Base-by-base conservation (phyloP, 2,888 invertebrate genomes). In the Cistogaster globosa region DNA sequence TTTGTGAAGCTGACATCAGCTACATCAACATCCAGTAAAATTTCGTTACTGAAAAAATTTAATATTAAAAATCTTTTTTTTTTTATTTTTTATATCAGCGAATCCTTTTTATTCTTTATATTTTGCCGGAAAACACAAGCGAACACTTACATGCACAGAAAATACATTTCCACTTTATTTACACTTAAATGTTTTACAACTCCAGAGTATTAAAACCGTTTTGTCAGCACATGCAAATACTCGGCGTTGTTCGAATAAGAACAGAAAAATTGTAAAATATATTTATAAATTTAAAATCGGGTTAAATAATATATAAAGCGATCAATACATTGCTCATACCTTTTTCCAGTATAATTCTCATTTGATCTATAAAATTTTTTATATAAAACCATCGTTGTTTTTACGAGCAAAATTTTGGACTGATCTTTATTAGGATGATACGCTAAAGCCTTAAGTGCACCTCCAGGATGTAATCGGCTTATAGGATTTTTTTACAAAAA, bases 131-230 rank as follows among this genome's bases (percentile, higher is more conserved):
- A 83, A 75, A 65, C 65, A 76, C 69, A 69, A 60, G 12, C 38
- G n/a, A 20, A 65, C 38, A 38, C 20, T n/a, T 16, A 71, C 60
- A n/a, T n/a, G n/a, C n/a, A n/a, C n/a, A n/a, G n/a, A n/a, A n/a
- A n/a, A n/a, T n/a, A 69, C 63, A 71, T 69, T 65, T 82, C 42
- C 69, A 71, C 57, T 82, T 76, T 76, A 65, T 82, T 71, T 82
- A 63, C 68, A 71, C 63, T 57, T 48, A 65, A 74, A 38, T 48
- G 63, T 26, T 53, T 32, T 58, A 51, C 68, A 57, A 22, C 57
- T 58, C 55, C 20, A 12, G 57, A 57, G 22, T 36, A 69, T 75
- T 53, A 69, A 55, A 72, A 55, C 72, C 9, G 18, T 63, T 26
- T 65, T 51, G 9, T 45, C 60, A 32, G 18, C 38, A 53, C 60